Evolutionary conservation across 2,888 invertebrate species (phyloP), one percentile per base, ranked within the genome.

Genomic region (Mactromeris polynyma): DNA sequence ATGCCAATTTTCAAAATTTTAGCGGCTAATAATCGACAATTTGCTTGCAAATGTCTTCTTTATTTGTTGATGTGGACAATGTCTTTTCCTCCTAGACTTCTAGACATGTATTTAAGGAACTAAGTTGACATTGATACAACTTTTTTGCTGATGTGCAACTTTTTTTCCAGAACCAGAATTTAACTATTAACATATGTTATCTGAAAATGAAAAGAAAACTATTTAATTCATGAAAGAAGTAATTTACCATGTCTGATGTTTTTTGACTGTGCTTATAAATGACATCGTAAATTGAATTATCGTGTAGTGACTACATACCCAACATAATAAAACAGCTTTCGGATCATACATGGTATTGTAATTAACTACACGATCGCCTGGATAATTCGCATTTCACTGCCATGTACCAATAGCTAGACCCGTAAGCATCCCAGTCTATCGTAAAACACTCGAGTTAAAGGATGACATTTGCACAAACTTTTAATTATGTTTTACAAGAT

Each of bases 401-500:
- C 7, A n/a, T 26, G 7, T n/a, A 64, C 58, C n/a, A 26, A 11
- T 26, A 26, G 9, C 14, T 26, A 9, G 26, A n/a, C 58, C n/a
- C 26, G 26, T 26, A 64, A 9, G 58, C 58, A 64, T n/a, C 9
- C 6, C 58, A 26, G 26, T n/a, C 58, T 46, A 2, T 9, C n/a
- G 26, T 26, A 64, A 26, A 64, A 64, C 58, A 64, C 26, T 26
- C n/a, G 9, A 64, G 58, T 64, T 64, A 64, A 26, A 26, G 26
- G 21, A 26, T 64, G n/a, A 64, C 58, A 26, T 26, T 26, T n/a
- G n/a, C n/a, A 64, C 26, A 26, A 64, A 64, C 58, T n/a, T 64
- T 26, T 64, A 64, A 64, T 64, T 64, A 64, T 64, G 58, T n/a
- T 64, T 26, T n/a, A 64, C 58, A 64, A 64, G 58, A 64, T 64